These are phyloP conservation scores for Balaeniceps rex DNA, from an alignment of 2,113 vertebrate species.

Conservation along the genomic window DNA sequence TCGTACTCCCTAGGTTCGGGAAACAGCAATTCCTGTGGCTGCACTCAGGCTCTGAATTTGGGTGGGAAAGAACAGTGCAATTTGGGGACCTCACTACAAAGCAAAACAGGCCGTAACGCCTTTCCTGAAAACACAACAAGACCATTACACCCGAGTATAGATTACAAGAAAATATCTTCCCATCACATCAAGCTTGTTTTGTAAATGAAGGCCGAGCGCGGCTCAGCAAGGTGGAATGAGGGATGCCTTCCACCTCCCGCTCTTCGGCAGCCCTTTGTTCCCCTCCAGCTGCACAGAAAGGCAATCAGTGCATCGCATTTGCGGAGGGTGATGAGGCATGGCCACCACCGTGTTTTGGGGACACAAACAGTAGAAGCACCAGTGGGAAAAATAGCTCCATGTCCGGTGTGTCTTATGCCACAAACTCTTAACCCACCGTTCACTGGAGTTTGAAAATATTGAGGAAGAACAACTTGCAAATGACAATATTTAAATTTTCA, in stretches of 20 bases:
- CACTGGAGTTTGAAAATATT: background rate
- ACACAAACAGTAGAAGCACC: background rate
- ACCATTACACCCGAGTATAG: background rate
- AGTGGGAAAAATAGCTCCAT: background rate
- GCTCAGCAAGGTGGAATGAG: background rate
- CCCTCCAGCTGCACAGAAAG: background rate
- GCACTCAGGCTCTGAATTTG: background rate
- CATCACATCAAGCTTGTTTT: background rate
- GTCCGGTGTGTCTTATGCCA: fast-evolving
- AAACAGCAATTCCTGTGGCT: fast-evolving
- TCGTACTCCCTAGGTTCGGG: fast-evolving
- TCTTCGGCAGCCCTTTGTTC: background rate
- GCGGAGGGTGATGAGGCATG: background rate
- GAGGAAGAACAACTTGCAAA: background rate
- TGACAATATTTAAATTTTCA: background rate
- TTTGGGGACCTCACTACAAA: background rate
- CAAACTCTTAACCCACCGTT: fast-evolving
- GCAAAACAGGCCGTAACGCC: background rate
- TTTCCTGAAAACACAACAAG: background rate
- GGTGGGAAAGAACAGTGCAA: background rate
- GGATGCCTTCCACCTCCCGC: background rate
- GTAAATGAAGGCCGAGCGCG: fast-evolving
- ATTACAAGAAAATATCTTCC: background rate
- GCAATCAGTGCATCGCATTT: fast-evolving
- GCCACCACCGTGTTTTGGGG: background rate